Conservation (phyloP, 2,888 invertebrate genomes). For the Empis stercorea region DNA sequence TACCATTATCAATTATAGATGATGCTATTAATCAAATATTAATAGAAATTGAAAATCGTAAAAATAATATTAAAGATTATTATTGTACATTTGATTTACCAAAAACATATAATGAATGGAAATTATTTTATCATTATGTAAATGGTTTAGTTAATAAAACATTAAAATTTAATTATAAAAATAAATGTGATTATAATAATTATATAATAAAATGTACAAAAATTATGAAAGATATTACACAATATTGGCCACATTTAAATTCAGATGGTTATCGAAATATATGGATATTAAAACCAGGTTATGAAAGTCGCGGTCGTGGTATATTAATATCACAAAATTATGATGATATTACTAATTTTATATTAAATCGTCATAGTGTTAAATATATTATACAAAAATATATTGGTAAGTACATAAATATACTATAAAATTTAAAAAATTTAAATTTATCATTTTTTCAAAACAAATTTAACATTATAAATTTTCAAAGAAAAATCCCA, state of each 20-base stretch:
- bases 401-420: not conserved
- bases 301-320: slow-evolving; percentile 51
- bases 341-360: not conserved
- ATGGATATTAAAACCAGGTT: slow-evolving; percentile 67
- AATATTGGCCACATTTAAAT: slow-evolving; percentile 45
- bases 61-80: not conserved
- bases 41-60: slow-evolving; percentile 3
- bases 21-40: slow-evolving; percentile 60
- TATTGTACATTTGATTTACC: not conserved
- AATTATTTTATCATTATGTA: not conserved
- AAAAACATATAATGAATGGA: not conserved
- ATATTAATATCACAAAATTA: not conserved
- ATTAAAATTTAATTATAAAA: not conserved
- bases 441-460: too few species aligned
- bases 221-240: slow-evolving; percentile 19
- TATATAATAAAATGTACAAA: not conserved
- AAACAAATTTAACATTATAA: too few species aligned
- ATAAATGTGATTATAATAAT: not conserved
- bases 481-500: too few species aligned
- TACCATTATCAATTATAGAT: slow-evolving; percentile 45
- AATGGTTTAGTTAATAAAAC: not conserved
- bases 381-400: slow-evolving; percentile 1
- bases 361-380: not conserved
- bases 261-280: slow-evolving; percentile 65
- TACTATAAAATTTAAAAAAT: too few species aligned